These are phyloP conservation scores for Pasiphila rectangulata DNA, from an alignment of 2,888 invertebrate species.

Conservation along the genomic window DNA sequence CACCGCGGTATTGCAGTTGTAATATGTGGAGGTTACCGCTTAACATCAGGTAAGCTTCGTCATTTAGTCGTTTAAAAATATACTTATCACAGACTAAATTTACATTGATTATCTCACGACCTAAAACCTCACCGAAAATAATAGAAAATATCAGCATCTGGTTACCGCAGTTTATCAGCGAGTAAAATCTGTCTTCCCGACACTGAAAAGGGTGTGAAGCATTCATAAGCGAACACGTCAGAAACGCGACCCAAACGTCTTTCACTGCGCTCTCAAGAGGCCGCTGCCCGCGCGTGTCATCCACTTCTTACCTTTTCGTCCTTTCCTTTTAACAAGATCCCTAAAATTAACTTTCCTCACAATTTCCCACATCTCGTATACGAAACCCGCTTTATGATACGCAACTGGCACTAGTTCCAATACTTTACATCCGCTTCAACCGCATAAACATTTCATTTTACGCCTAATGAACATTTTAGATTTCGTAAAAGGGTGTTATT, in stretches of 20 bases:
- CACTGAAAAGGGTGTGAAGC: constrained; percentile 57
- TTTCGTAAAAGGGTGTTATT: constrained; percentile 46
- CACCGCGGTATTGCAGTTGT: too few species aligned
- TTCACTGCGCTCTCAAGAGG: constrained; percentile 64
- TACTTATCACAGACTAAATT: neutral
- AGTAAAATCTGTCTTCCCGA: constrained; percentile 48
- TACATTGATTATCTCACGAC: neutral
- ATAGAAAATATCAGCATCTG: constrained; percentile 44
- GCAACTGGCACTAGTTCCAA: constrained; percentile 38
- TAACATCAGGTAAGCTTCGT: too few species aligned
- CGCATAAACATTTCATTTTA: constrained; percentile 35
- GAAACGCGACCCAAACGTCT: constrained; percentile 66
- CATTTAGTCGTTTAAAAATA: too few species aligned
- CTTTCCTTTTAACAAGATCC: constrained; percentile 42
- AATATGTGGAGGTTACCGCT: too few species aligned
- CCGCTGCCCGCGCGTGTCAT: constrained; percentile 57
- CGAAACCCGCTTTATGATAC: constrained; percentile 44
- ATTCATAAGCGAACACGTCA: constrained; percentile 68
- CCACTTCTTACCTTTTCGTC: constrained; percentile 58
- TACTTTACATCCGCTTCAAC: constrained; percentile 31
- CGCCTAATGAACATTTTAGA: constrained; percentile 44
- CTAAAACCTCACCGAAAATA: constrained; percentile 21
- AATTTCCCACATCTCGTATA: constrained; percentile 41
- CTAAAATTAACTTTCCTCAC: constrained; percentile 46
- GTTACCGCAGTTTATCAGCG: constrained; percentile 47